Evolutionary conservation across 64 coral and sea anemone genomes (phyloP).

Genomic region (Montipora foliosa): DNA sequence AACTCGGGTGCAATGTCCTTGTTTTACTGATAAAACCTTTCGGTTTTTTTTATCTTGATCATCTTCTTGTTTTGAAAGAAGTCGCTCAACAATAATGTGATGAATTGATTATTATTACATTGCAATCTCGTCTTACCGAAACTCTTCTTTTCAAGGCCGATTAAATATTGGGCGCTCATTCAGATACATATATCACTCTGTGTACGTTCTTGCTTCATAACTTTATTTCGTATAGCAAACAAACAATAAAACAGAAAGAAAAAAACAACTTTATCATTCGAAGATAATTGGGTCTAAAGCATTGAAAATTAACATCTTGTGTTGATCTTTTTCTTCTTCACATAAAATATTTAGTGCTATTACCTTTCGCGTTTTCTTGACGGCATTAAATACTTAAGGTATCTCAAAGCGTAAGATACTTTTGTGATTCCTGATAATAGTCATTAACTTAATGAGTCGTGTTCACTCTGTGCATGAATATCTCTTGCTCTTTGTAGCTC

Average conservation of each 20-base stretch:
- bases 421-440: neutral
- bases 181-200: neutral
- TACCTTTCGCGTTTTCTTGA: no score
- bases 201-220: neutral
- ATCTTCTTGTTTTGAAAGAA: no score
- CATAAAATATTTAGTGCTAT: no score
- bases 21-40: no score
- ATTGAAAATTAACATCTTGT: no score
- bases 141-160: neutral
- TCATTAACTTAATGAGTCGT: neutral
- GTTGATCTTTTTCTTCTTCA: no score
- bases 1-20: no score
- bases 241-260: neutral
- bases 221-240: neutral
- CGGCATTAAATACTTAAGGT: neutral
- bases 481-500: conserved; percentile 82
- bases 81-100: no score
- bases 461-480: conserved; percentile 5
- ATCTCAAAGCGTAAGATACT: neutral
- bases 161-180: neutral
- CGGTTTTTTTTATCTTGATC: no score
- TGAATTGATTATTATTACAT: neutral
- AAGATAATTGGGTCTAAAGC: no score
- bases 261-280: neutral
- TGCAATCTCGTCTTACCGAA: neutral